Percentiles rank a stretch among this genome's conserved stretches.
Conservation (phyloP, 1,140 invertebrate species). For the Marisa cornuarietis region DNA sequence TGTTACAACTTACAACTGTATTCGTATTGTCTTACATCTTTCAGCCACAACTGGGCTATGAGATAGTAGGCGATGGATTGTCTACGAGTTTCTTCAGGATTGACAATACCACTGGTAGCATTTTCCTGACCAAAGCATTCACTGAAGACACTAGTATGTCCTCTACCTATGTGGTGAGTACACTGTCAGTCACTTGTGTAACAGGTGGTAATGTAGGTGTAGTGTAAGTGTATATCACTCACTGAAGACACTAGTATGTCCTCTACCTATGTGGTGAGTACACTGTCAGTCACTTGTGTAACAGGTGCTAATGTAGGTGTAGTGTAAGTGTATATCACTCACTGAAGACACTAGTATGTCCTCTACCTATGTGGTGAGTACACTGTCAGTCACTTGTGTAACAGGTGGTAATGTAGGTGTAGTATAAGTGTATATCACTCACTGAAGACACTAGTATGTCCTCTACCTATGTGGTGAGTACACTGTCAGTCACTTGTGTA, state of each 20-base stretch:
- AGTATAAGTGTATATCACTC: too few relatives aligned
- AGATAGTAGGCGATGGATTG: slow-evolving; percentile 36
- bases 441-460: too few relatives aligned
- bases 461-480: too few relatives aligned
- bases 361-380: too few relatives aligned
- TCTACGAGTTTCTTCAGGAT: slow-evolving; percentile 37
- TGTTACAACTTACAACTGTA: too few relatives aligned
- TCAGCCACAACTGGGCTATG: slow-evolving; percentile 33
- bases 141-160: slow-evolving; percentile 13
- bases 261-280: not conserved
- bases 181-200: not conserved
- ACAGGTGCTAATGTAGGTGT: not conserved
- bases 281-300: not conserved
- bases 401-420: too few relatives aligned
- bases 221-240: not conserved
- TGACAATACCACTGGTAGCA: slow-evolving; percentile 32
- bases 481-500: too few relatives aligned
- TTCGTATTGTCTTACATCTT: not conserved
- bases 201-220: not conserved
- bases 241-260: too few relatives aligned
- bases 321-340: too few relatives aligned
- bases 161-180: slow-evolving; percentile 28
- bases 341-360: too few relatives aligned
- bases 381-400: too few relatives aligned
- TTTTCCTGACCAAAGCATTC: slow-evolving; percentile 29